A percentile compares a stretch with the other conserved stretches of the same genome.
These are phyloP conservation scores for Callopanchax toddi DNA, from an alignment of 2,113 vertebrate genomes.

Conservation along the genomic window DNA sequence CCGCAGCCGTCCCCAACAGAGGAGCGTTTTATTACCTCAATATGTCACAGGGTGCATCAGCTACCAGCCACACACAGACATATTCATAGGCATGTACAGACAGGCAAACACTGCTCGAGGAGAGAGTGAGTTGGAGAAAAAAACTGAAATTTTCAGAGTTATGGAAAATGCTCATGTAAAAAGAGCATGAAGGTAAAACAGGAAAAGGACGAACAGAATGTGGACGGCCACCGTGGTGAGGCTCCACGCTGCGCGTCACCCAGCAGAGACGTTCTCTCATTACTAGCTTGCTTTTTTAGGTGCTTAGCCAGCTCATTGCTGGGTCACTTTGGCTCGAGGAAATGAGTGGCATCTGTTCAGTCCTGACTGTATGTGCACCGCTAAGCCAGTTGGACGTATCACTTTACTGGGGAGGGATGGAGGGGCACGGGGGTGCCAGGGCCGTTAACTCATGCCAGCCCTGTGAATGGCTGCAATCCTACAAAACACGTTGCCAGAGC, in stretches of 20 bases:
- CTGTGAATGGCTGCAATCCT: conserved; percentile 40
- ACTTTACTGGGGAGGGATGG: conserved; percentile 30
- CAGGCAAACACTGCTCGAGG: conserved; percentile 2
- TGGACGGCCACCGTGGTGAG: conserved; percentile 16
- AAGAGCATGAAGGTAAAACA: conserved; percentile 2
- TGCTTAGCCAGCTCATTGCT: conserved; percentile 63
- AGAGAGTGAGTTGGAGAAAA: not conserved
- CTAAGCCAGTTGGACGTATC: conserved; percentile 64
- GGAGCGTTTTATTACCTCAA: conserved; percentile 81
- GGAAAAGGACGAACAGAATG: conserved; percentile 48
- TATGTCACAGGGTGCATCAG: conserved; percentile 78
- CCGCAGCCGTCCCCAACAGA: conserved; percentile 71
- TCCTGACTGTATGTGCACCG: conserved; percentile 32
- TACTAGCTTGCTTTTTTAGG: conserved; percentile 45
- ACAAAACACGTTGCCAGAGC: conserved; percentile 38
- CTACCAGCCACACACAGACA: conserved; percentile 20
- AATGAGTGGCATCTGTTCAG: conserved; percentile 67
- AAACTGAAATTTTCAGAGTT: not conserved
- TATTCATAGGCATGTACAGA: conserved; percentile 8
- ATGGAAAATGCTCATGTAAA: not conserved
- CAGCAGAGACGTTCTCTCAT: conserved; percentile 48
- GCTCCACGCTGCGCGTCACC: conserved; percentile 42
- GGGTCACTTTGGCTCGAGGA: conserved; percentile 63
- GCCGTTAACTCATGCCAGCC: conserved; percentile 63
- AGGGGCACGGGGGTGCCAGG: conserved; percentile 42